phyloP scores from a whole-genome alignment of 2,113 vertebrate species.

The Oxyruncus cristatus region DNA sequence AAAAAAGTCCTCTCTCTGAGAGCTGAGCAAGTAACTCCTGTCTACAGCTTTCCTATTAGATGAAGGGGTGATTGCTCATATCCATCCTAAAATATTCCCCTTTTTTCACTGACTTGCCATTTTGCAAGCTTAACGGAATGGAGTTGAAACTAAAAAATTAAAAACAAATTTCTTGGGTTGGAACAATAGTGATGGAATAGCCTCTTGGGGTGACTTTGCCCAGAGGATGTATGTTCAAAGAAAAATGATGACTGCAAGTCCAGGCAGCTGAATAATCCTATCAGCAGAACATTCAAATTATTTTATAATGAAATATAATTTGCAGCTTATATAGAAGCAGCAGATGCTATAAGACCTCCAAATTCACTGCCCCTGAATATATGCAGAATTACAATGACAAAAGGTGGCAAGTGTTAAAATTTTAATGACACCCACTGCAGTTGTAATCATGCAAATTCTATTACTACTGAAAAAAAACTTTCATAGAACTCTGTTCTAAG shows the following conservation, averaged over 20 bases:
- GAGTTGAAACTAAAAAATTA: neutral
- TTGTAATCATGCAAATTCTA: neutral
- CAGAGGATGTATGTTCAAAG: neutral
- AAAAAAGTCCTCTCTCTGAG: neutral
- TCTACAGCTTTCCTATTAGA: neutral
- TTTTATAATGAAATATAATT: neutral
- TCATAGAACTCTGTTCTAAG: neutral
- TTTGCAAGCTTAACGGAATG: neutral
- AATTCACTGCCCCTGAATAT: neutral
- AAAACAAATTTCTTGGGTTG: neutral
- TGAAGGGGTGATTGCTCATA: neutral
- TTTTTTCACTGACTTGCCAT: neutral
- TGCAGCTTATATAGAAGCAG: neutral
- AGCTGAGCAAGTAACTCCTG: neutral
- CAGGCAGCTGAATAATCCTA: neutral
- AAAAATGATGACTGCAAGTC: neutral
- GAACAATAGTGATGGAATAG: neutral
- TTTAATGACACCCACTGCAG: neutral
- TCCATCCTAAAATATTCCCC: neutral
- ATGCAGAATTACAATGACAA: constrained; percentile 10
- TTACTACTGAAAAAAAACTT: neutral
- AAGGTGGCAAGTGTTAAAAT: constrained; percentile 4
- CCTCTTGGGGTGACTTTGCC: neutral
- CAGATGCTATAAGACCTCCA: constrained; percentile 4
- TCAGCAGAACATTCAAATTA: neutral